These are phyloP conservation scores for Cyprinus carpio DNA, from an alignment of 2,113 vertebrate genomes.

Conservation along the genomic window DNA sequence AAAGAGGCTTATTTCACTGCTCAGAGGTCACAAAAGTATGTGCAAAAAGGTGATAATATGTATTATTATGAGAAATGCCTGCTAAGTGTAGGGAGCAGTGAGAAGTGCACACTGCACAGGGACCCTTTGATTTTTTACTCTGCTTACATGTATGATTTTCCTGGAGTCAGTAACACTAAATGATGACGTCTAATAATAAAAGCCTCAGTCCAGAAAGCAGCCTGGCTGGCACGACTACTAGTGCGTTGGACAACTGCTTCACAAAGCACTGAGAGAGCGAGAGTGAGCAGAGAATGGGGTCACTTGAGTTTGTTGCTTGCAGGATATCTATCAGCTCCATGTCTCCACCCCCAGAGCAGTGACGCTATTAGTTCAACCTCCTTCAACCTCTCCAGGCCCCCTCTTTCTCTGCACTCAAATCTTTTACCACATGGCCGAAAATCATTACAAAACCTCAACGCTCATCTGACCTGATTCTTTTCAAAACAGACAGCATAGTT, in stretches of 20 bases:
- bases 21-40: no score
- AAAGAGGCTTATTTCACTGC: no score
- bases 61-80: background rate
- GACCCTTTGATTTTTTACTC: background rate
- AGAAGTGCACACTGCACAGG: background rate
- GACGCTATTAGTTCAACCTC: conserved; percentile 62
- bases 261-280: conserved; percentile 62
- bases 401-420: conserved; percentile 61
- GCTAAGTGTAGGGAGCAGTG: background rate
- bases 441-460: conserved; percentile 19
- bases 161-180: conserved; percentile 51
- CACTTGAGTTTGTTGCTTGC: conserved; percentile 78
- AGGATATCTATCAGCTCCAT: conserved; percentile 70
- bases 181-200: conserved; percentile 70
- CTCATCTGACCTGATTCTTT: background rate
- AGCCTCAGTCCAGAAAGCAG: conserved; percentile 63
- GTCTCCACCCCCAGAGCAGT: conserved; percentile 68
- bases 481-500: conserved; percentile 1
- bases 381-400: conserved; percentile 66
- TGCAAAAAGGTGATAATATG: background rate
- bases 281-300: conserved; percentile 66
- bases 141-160: conserved; percentile 59
- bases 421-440: conserved; percentile 38
- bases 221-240: conserved; percentile 70
- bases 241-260: conserved; percentile 74